Base-by-base conservation (phyloP, 1,140 invertebrate genomes). In the Drosophila sucinea region DNA sequence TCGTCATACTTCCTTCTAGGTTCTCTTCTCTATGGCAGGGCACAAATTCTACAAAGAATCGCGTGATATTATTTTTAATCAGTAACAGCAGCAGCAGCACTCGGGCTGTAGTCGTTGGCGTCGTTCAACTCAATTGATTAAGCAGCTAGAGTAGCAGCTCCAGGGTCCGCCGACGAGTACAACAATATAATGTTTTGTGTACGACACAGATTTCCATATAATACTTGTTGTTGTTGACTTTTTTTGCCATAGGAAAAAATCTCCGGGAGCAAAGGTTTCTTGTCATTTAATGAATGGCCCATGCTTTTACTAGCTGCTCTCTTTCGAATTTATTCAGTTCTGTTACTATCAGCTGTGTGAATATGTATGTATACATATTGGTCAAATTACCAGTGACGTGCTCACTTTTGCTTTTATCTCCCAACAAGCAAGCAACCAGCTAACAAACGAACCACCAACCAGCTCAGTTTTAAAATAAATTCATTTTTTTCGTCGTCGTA, bases 261-360 rank as follows among this genome's bases (percentile, higher is more conserved):
- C 86, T 90, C 86, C 87, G 86, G 86, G 82, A 90, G 79, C 87
- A 90, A 90, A 90, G 86, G 82, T 90, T 77, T 40, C 29, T 65
- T 51, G 58, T 81, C 62, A 61, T 65, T 82, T 70, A 82, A 87
- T 79, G 76, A 83, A 86, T 86, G 79, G 69, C 60, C 67, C 73
- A 67, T 55, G 68, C 47, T 66, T 61, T 66, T 77, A 38, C 61
- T 56, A 77, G 56, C 51, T 70, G 68, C 55, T 63, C 40, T 62
- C 38, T 32, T 33, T 41, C 25, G 38, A 27, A 54, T 60, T 32
- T 47, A 33, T 30, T 35, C 44, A 1, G 27, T 58, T n/a, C 17
- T 61, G 40, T 41, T 29, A 44, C 60, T 47, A 62, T 47, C 60
- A 62, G 60, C 40, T 62, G 57, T 60, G 17, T 60, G 8, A 8